These are phyloP conservation scores for Corynorhinus townsendii DNA, from an alignment of 2,113 vertebrate species.

Conservation along the genomic window DNA sequence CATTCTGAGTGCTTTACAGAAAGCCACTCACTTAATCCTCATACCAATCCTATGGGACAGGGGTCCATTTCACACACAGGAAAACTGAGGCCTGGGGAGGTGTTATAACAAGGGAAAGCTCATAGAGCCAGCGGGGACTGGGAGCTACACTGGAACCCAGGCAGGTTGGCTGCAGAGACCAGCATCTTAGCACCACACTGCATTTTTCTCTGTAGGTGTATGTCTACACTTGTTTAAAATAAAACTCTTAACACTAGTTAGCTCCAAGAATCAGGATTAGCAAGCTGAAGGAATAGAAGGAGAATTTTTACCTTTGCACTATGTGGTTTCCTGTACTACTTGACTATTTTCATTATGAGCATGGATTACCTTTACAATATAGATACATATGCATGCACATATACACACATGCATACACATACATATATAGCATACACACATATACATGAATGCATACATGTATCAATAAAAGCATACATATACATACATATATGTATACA, in stretches of 20 bases:
- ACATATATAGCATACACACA: not conserved
- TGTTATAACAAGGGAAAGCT: not conserved
- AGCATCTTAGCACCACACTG: not conserved
- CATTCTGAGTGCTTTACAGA: not conserved
- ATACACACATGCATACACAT: too few species aligned
- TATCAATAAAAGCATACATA: too few species aligned
- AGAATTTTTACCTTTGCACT: not conserved
- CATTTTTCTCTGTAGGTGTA: not conserved
- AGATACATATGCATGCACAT: not conserved
- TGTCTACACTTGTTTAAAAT: not conserved
- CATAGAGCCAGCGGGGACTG: not conserved
- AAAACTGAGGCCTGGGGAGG: not conserved
- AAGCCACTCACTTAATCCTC: not conserved
- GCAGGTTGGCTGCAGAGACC: not conserved
- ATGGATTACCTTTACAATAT: not conserved
- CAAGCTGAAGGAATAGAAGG: not conserved
- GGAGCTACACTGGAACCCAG: not conserved
- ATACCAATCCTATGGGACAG: not conserved
- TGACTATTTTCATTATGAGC: not conserved
- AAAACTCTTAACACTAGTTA: not conserved
- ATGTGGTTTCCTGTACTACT: not conserved
- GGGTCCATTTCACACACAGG: not conserved
- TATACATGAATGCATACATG: not conserved
- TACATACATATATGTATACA: not conserved
- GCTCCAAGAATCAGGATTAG: not conserved